Evolutionary conservation across 2,888 invertebrate species (phyloP).

Genomic region (Tortricodes alternella): DNA sequence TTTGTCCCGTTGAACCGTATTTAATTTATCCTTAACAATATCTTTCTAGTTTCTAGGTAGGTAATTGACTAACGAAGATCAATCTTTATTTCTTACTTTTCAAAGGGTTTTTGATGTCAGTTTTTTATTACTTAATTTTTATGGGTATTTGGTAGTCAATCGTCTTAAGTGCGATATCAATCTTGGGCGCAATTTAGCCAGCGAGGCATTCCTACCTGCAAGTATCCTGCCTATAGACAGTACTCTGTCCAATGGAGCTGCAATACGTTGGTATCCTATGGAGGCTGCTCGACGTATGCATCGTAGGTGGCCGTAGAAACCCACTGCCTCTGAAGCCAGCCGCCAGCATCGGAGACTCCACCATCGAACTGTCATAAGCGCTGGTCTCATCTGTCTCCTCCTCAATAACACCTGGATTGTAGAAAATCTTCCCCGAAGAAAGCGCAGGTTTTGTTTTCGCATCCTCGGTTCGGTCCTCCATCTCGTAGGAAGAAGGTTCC

Average conservation of each 20-base stretch:
- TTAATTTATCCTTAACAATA: no score
- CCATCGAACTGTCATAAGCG: slow-evolving; percentile 69
- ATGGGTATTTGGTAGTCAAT: no score
- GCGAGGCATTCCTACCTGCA: slow-evolving; percentile 67
- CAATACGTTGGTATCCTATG: slow-evolving; percentile 83
- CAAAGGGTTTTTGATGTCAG: no score
- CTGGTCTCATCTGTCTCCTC: slow-evolving; percentile 78
- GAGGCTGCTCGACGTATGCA: slow-evolving; percentile 73
- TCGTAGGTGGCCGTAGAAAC: slow-evolving; percentile 56
- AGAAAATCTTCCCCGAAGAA: slow-evolving; percentile 74
- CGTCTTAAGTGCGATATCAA: no score
- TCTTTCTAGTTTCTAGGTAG: no score
- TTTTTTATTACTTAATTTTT: no score
- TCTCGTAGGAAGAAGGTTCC: slow-evolving; percentile 64
- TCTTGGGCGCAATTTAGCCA: no score
- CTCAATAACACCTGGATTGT: slow-evolving; percentile 71
- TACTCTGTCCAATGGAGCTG: slow-evolving; percentile 83
- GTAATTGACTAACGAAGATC: no score
- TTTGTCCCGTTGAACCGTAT: no score
- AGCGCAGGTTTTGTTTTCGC: slow-evolving; percentile 52
- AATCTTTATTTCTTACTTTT: no score
- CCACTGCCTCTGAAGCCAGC: slow-evolving; percentile 54
- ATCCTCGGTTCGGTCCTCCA: slow-evolving; percentile 62
- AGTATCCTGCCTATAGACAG: slow-evolving; percentile 79
- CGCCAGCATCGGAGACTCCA: slow-evolving; percentile 71